phyloP scores from a whole-genome alignment of 2,888 invertebrate species.

The Didymodactylos carnosus region DNA sequence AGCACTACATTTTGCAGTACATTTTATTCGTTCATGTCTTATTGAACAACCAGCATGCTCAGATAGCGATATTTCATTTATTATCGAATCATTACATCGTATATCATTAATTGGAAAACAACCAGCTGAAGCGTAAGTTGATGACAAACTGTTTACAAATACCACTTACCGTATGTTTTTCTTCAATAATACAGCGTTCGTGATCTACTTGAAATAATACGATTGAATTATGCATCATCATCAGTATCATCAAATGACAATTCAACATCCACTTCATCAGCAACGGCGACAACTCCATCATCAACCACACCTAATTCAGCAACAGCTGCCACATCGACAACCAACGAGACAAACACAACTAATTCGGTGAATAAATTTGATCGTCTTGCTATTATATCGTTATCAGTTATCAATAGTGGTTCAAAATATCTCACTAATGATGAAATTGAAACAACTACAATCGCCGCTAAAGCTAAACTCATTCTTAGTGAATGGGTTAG shows the following conservation, averaged over 20 bases:
- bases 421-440: not conserved
- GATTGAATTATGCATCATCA: not conserved
- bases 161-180: no score
- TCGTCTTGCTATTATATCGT: not conserved
- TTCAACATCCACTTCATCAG: no score
- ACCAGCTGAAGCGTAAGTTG: conserved; percentile 1
- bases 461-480: not conserved
- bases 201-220: not conserved
- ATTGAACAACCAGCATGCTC: conserved; percentile 46
- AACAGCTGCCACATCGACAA: no score
- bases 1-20: conserved; percentile 4
- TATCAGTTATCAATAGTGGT: not conserved
- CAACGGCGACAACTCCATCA: no score
- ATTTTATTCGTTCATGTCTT: conserved; percentile 3
- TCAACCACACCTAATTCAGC: no score
- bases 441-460: not conserved
- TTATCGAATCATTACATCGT: not conserved
- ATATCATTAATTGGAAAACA: not conserved
- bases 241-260: not conserved
- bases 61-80: not conserved
- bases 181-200: no score
- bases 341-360: no score
- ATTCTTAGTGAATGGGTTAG: not conserved
- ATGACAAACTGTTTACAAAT: no score
- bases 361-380: no score